Evolutionary conservation across 2,113 vertebrate genomes (phyloP), one percentile per base, ranked within the genome.

Genomic region (Albula goreensis): DNA sequence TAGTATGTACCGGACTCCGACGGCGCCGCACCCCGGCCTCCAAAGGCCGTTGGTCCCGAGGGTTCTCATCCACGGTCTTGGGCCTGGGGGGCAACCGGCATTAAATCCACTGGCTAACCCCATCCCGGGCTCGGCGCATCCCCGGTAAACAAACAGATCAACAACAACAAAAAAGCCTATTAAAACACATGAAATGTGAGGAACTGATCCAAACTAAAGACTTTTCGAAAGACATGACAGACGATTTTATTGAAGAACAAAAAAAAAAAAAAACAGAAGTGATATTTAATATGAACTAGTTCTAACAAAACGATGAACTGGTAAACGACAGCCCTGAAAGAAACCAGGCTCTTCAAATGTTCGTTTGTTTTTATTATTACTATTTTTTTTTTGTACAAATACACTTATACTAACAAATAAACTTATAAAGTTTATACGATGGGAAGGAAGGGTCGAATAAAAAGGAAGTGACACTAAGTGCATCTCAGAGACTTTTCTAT

Each of bases 1-100:
- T 95, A 98, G 96, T 91, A 98, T 99, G 97, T 99, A 99, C 94
- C 97, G 98, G 97, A 98, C 98, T 97, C 98, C 97, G 84, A 94
- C 97, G 0, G 92, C 98, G 0, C 97, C 98, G 84, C 98, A 98
- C 80, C 98, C 97, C 50, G 93, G 96, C 91, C 96, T 99, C 89
- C 98, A 99, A 96, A 96, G 98, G 94, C 98, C 98, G 48, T 95
- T 99, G 79, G 98, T 99, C 91, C 98, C 98, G 82, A 95, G 98
- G 79, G 98, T 99, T 90, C 97, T 99, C 90, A 98, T 99, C 91
- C 98, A 99, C 86, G 98, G 98, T 90, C 95, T 99, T 63, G 98
- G 98, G n/a, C 97, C 98, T 0, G 97, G 97, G 88, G 98, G 97
- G 66, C 98, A 99, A 90, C 97, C 98, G 77, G 96, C 97, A 50